phyloP scores from a whole-genome alignment of 2,113 vertebrate genomes.

The Megalops atlanticus region DNA sequence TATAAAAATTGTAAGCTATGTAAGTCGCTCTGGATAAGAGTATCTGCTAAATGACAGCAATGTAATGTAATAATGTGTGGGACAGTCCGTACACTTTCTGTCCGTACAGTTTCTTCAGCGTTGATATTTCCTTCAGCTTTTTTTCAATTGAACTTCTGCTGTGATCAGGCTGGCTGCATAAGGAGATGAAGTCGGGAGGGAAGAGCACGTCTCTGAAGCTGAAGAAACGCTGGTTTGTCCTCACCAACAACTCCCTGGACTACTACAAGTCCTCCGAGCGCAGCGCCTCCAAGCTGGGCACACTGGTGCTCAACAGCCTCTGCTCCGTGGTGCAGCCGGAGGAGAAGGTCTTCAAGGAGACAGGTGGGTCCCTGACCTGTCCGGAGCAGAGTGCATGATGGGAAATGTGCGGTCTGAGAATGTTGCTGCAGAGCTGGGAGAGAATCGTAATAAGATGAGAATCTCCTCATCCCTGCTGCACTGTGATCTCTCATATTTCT shows the following conservation, averaged over 20 bases:
- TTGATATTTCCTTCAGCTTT: not conserved
- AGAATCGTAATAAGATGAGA: too few relatives aligned
- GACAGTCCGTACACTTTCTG: too few relatives aligned
- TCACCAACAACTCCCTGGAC: conserved; percentile 86
- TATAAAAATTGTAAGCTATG: too few relatives aligned
- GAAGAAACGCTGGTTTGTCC: conserved; percentile 91
- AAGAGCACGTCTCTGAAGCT: conserved; percentile 86
- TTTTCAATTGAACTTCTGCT: not conserved
- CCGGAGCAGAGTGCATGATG: not conserved
- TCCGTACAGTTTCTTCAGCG: too few relatives aligned
- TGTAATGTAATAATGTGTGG: not conserved
- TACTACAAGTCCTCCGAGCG: conserved; percentile 88
- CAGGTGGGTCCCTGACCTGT: conserved; percentile 63
- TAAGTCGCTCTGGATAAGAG: too few relatives aligned
- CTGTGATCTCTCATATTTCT: too few relatives aligned
- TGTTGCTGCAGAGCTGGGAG: not conserved
- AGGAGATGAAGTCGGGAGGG: conserved; percentile 84
- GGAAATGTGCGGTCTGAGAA: not conserved
- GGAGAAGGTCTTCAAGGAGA: conserved; percentile 85
- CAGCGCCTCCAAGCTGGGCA: conserved; percentile 86
- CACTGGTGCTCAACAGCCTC: conserved; percentile 87
- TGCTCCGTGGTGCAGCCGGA: conserved; percentile 86
- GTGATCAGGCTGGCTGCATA: conserved; percentile 85
- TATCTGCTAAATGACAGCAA: too few relatives aligned
- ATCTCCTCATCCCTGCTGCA: too few relatives aligned